These are phyloP conservation scores for Calyptommatus sinebrachiatus DNA, from an alignment of 2,113 vertebrate species.

Conservation along the genomic window DNA sequence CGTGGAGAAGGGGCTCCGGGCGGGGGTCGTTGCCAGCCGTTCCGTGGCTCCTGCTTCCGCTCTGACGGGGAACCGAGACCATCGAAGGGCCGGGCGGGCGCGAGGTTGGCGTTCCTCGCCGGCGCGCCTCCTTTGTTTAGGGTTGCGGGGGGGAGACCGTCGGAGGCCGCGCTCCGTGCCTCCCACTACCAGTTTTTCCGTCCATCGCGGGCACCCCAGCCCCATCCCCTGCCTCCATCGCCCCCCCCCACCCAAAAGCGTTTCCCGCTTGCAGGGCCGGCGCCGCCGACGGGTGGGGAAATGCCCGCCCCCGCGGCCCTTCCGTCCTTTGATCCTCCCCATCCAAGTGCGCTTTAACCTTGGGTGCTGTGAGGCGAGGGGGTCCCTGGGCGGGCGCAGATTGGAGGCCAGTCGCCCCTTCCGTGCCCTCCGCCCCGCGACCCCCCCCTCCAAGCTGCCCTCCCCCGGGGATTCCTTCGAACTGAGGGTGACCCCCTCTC, in stretches of 20 bases:
- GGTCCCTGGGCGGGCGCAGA: neutral
- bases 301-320: neutral
- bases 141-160: neutral
- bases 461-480: neutral
- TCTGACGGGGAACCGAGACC: neutral
- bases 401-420: neutral
- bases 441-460: neutral
- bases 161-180: neutral
- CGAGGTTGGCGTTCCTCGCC: neutral
- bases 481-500: neutral
- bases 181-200: neutral
- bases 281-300: neutral
- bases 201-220: neutral
- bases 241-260: too few species aligned
- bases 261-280: neutral
- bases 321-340: neutral
- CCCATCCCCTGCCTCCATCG: neutral
- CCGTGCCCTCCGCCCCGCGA: neutral
- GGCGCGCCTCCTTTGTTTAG: slow-evolving; percentile 28
- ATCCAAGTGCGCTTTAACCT: neutral
- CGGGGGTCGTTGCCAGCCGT: neutral
- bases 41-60: neutral
- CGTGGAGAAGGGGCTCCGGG: neutral
- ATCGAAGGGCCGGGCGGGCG: neutral
- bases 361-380: too few species aligned